Evolutionary conservation across 2,888 invertebrate species (phyloP), one percentile per base, ranked within the genome.

Genomic region (Stomorhina lunata): DNA sequence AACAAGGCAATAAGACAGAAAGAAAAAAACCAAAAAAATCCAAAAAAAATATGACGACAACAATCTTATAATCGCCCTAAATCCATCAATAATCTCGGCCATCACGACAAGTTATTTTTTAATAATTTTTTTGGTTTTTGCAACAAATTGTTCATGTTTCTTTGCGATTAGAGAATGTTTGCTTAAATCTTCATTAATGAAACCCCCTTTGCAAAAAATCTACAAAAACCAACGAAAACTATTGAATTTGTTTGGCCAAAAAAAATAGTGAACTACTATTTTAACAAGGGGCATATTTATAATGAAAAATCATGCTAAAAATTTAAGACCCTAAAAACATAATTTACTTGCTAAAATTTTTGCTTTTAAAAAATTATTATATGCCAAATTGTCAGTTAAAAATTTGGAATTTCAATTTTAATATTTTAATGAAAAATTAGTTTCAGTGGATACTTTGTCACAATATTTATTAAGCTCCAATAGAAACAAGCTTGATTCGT

Each of bases 71-170:
- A 89, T 89, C 89, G 89, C 89, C 89, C 89, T 89, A 88, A 88
- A 89, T 89, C 88, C 89, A 89, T 89, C 89, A 89, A 89, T 89
- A 88, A 89, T 88, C 89, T 89, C 89, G 89, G 89, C 88, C 89
- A 89, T 89, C 89, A 89, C 89, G 89, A 84, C 77, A 81, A 76
- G 81, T 84, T 84, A 84, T 68, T 80, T 78, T 65, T 61, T 45
- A 83, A 84, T 72, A 81, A 80, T 84, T 85, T 86, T 69, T 57
- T 34, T 84, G 83, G 85, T 85, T 85, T 82, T 80, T 12, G 78
- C 17, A 45, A 37, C 25, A 80, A 59, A 57, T 69, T 76, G 53
- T 57, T 72, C 72, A 53, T 63, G 37, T 83, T 83, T 80, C 45
- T 43, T 15, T 43, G 61, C 71, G 37, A 72, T 80, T 80, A 57